Evolutionary conservation across 2,113 vertebrate genomes (phyloP).

Genomic region (Guaruba guarouba): DNA sequence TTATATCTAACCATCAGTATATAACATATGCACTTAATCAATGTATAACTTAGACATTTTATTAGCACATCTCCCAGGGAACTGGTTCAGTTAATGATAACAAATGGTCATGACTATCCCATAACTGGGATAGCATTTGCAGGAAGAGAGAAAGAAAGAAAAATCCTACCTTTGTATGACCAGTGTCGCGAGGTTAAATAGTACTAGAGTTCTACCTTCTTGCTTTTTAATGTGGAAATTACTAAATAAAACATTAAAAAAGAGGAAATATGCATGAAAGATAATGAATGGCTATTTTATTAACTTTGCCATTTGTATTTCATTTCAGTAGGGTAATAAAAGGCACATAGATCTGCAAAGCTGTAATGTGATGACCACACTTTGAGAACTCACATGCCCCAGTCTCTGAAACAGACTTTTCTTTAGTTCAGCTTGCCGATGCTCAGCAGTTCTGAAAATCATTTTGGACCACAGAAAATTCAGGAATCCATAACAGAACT

Average conservation of each 20-base stretch:
- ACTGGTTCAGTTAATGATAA: slow-evolving; percentile 46
- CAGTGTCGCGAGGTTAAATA: neutral
- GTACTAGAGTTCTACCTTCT: neutral
- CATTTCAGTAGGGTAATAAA: slow-evolving; percentile 17
- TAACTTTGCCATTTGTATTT: neutral
- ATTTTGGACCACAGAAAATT: neutral
- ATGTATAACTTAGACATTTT: slow-evolving; percentile 23
- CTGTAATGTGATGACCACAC: neutral
- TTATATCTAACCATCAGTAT: neutral
- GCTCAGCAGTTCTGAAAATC: neutral
- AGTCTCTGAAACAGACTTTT: neutral
- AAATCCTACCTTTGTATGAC: neutral
- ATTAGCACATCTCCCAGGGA: slow-evolving; percentile 28
- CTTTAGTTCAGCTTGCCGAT: neutral
- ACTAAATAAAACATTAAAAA: slow-evolving; percentile 33
- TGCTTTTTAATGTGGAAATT: slow-evolving; percentile 20
- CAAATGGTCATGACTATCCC: neutral
- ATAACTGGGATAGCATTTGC: slow-evolving; percentile 11
- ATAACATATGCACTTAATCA: slow-evolving; percentile 28
- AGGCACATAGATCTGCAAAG: slow-evolving; percentile 10
- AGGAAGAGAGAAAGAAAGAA: neutral
- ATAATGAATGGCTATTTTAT: slow-evolving; percentile 33
- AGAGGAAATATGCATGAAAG: slow-evolving; percentile 16
- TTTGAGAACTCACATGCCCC: neutral
- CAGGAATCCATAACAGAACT: neutral